Base-by-base conservation (phyloP, 2,888 invertebrate genomes). In the Lomographa bimaculata region DNA sequence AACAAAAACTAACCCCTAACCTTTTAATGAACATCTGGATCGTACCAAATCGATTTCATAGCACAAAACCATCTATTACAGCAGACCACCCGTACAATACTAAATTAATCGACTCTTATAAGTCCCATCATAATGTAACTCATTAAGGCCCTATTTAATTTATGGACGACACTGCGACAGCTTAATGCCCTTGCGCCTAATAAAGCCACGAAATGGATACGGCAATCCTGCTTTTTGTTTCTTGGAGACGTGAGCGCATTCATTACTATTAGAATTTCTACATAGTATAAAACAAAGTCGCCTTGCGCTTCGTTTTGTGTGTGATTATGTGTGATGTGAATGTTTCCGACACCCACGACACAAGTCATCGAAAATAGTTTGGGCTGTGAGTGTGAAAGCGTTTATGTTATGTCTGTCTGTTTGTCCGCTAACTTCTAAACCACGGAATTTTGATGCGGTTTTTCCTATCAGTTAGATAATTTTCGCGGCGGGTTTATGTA, bases 131-230 rank as follows among this genome's bases (percentile, higher is more conserved):
- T 83, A 82, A 80, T 79, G 71, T 59, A 59, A 71, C 75, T 84
- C 85, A 85, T 85, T 83, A 83, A 73, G 62, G 41, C 45, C 30
- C 51, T 56, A 65, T 74, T 74, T 75, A 79, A 85, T 83, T 80
- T 82, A 78, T 79, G 64, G 60, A 43, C 50, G 60, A 66, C 61
- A 63, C 35, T 44, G 57, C 46, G 71, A 71, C 69, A 70, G 63
- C 69, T 69, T 66, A 60, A 63, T 64, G 61, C 48, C 41, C 40
- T 23, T 34, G 48, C 34, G 61, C 17, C 19, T 21, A 4, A 0
- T 17, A 48, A 37, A 30, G 12, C 14, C 36, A 26, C 18, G 24
- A 2, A 5, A 0, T 42, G 30, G 60, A 66, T 54, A 49, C 33
- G 64, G 52, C 11, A 54, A 41, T 30, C 20, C 8, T 18, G 20